Evolutionary conservation across 2,113 vertebrate genomes (phyloP), one percentile per base, ranked within the genome.

Genomic region (Callionymus lyra): DNA sequence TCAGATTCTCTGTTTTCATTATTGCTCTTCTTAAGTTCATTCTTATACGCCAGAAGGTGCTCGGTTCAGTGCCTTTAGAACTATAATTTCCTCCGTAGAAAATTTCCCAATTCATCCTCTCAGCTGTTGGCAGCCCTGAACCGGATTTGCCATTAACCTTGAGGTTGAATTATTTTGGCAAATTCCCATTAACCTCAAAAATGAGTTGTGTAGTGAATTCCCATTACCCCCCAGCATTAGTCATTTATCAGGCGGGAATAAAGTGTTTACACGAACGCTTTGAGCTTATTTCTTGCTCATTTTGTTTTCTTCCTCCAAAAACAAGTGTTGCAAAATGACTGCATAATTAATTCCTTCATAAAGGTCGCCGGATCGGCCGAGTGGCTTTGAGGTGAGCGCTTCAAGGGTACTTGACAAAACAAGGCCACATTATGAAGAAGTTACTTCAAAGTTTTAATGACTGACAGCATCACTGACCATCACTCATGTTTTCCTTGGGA

Each of bases 141-240:
- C 65, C 44, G 50, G 59, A 56, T 44, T 68, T 53, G 46, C 47
- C 60, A 70, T 78, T 75, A 75, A 75, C 72, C 60, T 68, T 47
- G 14, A 53, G 49, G 50, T 50, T 37, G 41, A 57, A 19, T 43
- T 57, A 27, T 54, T 71, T 52, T 62, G 53, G 32, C 36, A 43
- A 59, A 69, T 58, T 56, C 48, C 49, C 60, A 72, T 70, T 72
- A 70, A 63, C 59, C 43, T 48, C 34, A 37, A 2, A 17, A 46
- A 21, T 15, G 47, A 41, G 53, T 16, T 48, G 59, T 56, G 61
- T 59, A 39, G 46, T 17, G 51, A 50, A 53, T 56, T 68, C 54
- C 42, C 50, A 68, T 68, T 62, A 68, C 62, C 55, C 48, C 59
- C 48, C 54, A 33, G 37, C 45, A 9, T 44, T 16, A 31, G 38